Evolutionary conservation across 2,797 vertebrate species (phyloP).

Genomic region (Pitangus sulphuratus): DNA sequence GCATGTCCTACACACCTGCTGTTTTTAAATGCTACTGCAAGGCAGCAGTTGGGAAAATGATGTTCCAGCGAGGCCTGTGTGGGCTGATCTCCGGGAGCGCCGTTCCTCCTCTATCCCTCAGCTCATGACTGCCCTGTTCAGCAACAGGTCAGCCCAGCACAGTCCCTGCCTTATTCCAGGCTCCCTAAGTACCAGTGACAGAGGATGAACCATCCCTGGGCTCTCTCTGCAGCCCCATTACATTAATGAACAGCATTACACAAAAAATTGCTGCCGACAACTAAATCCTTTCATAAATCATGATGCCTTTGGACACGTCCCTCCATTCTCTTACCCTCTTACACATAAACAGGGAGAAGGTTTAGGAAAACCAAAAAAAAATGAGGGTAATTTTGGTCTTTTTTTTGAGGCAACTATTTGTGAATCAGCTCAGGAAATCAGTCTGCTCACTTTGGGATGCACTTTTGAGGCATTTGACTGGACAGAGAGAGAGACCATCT

Average conservation of each 20-base stretch:
- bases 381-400: background rate
- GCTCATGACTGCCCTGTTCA: background rate
- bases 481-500: background rate
- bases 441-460: background rate
- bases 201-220: background rate
- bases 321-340: background rate
- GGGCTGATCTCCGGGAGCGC: background rate
- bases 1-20: background rate
- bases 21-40: background rate
- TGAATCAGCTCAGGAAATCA: background rate
- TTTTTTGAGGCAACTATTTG: background rate
- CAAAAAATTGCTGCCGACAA: background rate
- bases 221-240: background rate
- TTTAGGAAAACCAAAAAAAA: background rate
- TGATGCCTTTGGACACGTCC: background rate
- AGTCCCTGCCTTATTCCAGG: background rate
- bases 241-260: background rate
- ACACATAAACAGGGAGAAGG: background rate
- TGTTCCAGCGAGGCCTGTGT: background rate
- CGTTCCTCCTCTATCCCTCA: background rate
- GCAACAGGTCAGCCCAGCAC: conserved; percentile 20
- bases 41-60: background rate
- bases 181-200: background rate
- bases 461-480: background rate
- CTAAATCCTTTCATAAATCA: background rate